A percentile compares a stretch with the other conserved stretches of the same genome.
Evolutionary conservation across 2,888 invertebrate genomes (phyloP).

Genomic region (Alloplasta piceator): DNA sequence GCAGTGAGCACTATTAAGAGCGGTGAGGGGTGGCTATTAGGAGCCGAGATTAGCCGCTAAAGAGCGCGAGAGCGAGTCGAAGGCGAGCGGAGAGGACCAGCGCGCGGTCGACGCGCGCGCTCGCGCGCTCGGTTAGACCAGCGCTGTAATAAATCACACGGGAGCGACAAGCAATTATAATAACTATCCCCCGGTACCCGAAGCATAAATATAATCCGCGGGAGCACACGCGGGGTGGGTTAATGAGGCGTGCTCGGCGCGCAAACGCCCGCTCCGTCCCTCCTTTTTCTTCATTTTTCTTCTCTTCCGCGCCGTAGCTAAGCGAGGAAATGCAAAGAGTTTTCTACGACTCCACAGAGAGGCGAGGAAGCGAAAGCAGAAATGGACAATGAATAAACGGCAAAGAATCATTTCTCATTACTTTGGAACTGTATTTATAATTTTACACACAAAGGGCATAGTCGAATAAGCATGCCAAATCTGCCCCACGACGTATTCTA

Average conservation of each 20-base stretch:
- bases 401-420: too few species aligned
- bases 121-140: slow-evolving; percentile 66
- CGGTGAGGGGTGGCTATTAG: slow-evolving; percentile 75
- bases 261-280: slow-evolving; percentile 71
- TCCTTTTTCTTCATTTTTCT: slow-evolving; percentile 28
- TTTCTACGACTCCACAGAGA: slow-evolving; percentile 36
- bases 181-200: slow-evolving; percentile 76
- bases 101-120: background rate
- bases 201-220: slow-evolving; percentile 78
- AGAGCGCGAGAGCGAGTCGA: slow-evolving; percentile 74
- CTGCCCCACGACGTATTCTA: too few species aligned
- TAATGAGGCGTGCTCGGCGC: slow-evolving; percentile 78
- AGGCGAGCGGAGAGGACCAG: slow-evolving; percentile 73
- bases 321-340: slow-evolving; percentile 58
- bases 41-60: slow-evolving; percentile 65
- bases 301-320: slow-evolving; percentile 5
- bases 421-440: too few species aligned
- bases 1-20: slow-evolving; percentile 39
- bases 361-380: too few species aligned
- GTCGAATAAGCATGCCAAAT: too few species aligned
- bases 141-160: slow-evolving; percentile 78
- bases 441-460: too few species aligned
- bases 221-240: slow-evolving; percentile 73
- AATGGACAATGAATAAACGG: too few species aligned
- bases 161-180: slow-evolving; percentile 81